Evolutionary conservation across 2,888 invertebrate species (phyloP), one percentile per base, ranked within the genome.

Genomic region (Dysmachus trigonus): DNA sequence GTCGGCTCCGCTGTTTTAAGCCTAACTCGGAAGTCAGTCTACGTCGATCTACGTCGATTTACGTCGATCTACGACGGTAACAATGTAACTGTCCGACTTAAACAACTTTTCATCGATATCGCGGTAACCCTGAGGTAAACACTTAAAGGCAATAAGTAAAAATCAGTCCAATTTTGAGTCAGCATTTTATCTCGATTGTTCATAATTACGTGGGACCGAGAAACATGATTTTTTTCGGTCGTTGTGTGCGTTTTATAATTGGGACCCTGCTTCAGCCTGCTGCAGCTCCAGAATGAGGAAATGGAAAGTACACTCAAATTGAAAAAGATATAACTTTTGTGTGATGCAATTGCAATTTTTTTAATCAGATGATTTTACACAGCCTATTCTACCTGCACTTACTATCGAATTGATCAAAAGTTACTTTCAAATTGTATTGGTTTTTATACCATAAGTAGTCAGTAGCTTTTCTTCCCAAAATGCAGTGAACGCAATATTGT

Each of bases 11-110:
- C 62, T 62, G 62, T 35, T 35, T 38, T 38, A 76, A 76, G 35
- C 35, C 76, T 76, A 76, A 76, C 35, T 51, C 79, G 79, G 79
- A 79, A 79, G 79, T 79, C 27, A 30, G 6, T 41, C 18, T 47
- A 18, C 13, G 38, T 10, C 38, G 38, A 38, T 38, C 13, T 41
- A 41, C 38, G 38, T 41, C 38, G 38, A 41, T 41, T 15, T 41
- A 41, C 38, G 38, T 41, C 38, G 38, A 41, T 41, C 38, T 73
- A 73, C 62, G 73, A 33, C 73, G 35, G n/a, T 13, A 79, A 79
- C 38, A 76, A 76, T 76, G 76, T 76, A 76, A 76, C 76, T 79
- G 79, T 79, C 79, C 79, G 18, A 51, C n/a, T 51, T 51, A 79
- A 79, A 79, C 31, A 79, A 79, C 38, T 79, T 41, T 30, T 62